phyloP scores from a whole-genome alignment of 2,888 invertebrate genomes.

The Orchestes rusci region DNA sequence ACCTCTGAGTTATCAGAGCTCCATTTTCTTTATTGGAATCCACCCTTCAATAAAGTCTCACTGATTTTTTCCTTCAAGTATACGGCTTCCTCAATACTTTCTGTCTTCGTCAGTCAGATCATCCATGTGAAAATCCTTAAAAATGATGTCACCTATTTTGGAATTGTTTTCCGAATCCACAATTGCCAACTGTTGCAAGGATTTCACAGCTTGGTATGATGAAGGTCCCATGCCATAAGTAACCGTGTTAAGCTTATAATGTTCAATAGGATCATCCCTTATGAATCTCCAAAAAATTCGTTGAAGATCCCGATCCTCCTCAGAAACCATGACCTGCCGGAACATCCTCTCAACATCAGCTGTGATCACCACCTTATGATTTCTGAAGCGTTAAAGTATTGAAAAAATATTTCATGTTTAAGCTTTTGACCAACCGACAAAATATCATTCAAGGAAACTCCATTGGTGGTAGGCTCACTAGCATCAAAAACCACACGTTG shows the following conservation, averaged over 20 bases:
- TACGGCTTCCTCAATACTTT: not conserved
- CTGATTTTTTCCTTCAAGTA: constrained; percentile 2
- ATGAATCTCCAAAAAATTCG: constrained; percentile 18
- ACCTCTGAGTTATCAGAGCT: constrained; percentile 6
- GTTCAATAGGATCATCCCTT: constrained; percentile 4
- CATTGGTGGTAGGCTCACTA: constrained; percentile 1
- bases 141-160: constrained; percentile 1
- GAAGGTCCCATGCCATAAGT: constrained; percentile 13
- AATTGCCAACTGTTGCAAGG: constrained; percentile 9
- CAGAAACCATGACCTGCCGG: constrained; percentile 1
- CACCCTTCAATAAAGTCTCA: not conserved
- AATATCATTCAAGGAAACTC: constrained; percentile 4
- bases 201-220: constrained; percentile 9
- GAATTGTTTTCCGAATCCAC: not conserved
- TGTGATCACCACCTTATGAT: constrained; percentile 3
- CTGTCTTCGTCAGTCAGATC: constrained; percentile 5
- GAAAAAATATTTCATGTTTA: constrained; percentile 3
- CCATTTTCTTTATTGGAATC: constrained; percentile 19
- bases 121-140: constrained; percentile 16
- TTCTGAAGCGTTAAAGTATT: constrained; percentile 4
- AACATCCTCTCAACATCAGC: constrained; percentile 12
- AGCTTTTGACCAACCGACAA: not conserved
- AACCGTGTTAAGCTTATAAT: constrained; percentile 13
- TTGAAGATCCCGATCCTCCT: constrained; percentile 13
- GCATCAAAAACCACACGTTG: constrained; percentile 11